These are phyloP conservation scores for Heliangelus exortis DNA, from an alignment of 2,797 vertebrate genomes.

Conservation along the genomic window DNA sequence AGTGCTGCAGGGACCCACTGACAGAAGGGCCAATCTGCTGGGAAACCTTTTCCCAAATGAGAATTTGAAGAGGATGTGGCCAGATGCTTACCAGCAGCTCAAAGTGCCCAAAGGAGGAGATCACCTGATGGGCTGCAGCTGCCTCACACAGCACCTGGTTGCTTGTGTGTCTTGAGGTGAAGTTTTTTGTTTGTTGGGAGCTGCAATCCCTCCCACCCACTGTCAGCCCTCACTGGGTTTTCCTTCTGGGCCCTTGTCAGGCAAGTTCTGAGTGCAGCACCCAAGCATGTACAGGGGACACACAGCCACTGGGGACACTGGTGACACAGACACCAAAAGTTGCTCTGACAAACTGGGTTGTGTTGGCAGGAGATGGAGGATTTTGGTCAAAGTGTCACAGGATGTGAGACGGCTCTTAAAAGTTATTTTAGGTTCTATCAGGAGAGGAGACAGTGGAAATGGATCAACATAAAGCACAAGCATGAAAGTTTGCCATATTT, in stretches of 20 bases:
- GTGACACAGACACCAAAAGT: background rate
- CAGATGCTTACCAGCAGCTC: background rate
- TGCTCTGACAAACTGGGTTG: rapidly evolving
- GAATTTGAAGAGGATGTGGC: background rate
- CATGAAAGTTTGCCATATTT: background rate
- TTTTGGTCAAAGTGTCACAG: background rate
- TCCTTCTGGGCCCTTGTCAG: background rate
- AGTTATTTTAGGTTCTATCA: background rate
- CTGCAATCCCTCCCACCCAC: too few species aligned
- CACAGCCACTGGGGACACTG: background rate
- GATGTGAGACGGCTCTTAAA: background rate
- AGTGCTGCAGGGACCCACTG: background rate
- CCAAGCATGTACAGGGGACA: background rate
- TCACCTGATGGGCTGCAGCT: too few species aligned
- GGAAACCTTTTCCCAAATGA: background rate
- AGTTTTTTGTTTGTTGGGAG: rapidly evolving
- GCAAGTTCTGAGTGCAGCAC: background rate
- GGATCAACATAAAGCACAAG: background rate
- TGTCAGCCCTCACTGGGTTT: background rate
- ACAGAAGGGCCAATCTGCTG: background rate
- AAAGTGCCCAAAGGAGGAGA: background rate
- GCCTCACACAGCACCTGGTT: background rate
- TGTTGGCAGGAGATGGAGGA: background rate
- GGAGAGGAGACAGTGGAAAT: background rate
- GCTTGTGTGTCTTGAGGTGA: rapidly evolving